Base-by-base conservation (phyloP, 2,113 vertebrate species). In the Zapornia atra region DNA sequence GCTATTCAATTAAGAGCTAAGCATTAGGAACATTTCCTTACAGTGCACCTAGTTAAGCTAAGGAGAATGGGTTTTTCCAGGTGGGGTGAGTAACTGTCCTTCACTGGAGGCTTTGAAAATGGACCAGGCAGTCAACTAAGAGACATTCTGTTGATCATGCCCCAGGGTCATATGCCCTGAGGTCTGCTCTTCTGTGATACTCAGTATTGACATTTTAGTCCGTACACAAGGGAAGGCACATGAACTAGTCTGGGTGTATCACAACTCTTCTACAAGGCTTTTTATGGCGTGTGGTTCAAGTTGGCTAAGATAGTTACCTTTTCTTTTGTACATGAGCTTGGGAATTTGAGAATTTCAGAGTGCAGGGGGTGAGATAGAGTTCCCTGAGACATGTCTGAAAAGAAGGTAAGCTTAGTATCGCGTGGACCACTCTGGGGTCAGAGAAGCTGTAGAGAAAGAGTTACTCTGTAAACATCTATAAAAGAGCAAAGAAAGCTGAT, bases 251-350 rank as follows among this genome's bases (percentile, higher is more conserved):
- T 79, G 66, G 40, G 18, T 1, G 1, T 57, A 33, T 4, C 11
- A 0, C 33, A 36, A 57, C 26, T 38, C 28, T 22, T n/a, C 57
- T 71, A 1, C 7, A 26, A 40, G 82, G 15, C 24, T 31, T n/a
- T 11, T 26, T n/a, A 11, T 15, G n/a, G 17, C 4, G 14, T 0
- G 0, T 42, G 34, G 42, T 29, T 83, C 26, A 38, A 51, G 25
- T 33, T 87, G 77, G 8, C 53, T 53, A 19, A 53, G n/a, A 19
- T 15, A 29, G 16, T 54, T 69, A 26, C 3, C 25, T 82, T 79
- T 56, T 48, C 22, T 25, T 82, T 79, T 66, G 7, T 63, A 6
- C 24, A 4, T 36, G 33, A 82, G 15, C 33, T 69, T 57, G 29
- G 29, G 34, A 66, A 65, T 48, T 36, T 21, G 42, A 63, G 65